Evolutionary conservation across 2,113 vertebrate species (phyloP).

Genomic region (Hippocampus comes): DNA sequence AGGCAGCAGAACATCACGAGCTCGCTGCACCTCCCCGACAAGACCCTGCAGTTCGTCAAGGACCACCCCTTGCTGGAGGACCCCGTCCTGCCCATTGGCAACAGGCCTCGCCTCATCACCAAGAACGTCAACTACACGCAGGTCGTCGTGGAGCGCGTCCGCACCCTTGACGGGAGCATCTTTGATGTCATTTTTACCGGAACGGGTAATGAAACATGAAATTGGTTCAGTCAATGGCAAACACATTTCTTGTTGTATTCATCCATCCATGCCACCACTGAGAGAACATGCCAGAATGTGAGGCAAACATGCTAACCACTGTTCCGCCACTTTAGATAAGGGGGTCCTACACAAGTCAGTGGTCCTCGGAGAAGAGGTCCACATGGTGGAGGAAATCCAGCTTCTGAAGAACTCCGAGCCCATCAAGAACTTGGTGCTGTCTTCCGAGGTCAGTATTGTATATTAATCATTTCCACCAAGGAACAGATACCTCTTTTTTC

Average conservation of each 20-base stretch:
- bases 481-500: too few relatives aligned
- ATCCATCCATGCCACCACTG: too few relatives aligned
- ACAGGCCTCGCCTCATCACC: slow-evolving; percentile 81
- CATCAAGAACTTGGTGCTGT: slow-evolving; percentile 84
- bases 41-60: slow-evolving; percentile 92
- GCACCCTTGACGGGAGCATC: slow-evolving; percentile 77
- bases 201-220: slow-evolving; percentile 75
- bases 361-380: slow-evolving; percentile 77
- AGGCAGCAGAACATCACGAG: slow-evolving; percentile 81
- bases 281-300: not conserved
- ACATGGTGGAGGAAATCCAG: slow-evolving; percentile 89
- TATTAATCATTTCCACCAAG: not conserved
- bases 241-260: not conserved
- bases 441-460: slow-evolving; percentile 76
- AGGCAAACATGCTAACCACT: not conserved
- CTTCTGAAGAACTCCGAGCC: slow-evolving; percentile 81
- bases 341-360: slow-evolving; percentile 91
- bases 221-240: not conserved
- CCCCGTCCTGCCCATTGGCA: slow-evolving; percentile 82
- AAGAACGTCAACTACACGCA: slow-evolving; percentile 90
- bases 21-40: slow-evolving; percentile 89
- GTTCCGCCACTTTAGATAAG: slow-evolving; percentile 72
- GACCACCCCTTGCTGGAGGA: slow-evolving; percentile 96
- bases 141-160: slow-evolving; percentile 88
- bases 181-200: slow-evolving; percentile 89